Base-by-base conservation (phyloP, 2,113 vertebrate genomes). In the Festucalex cinctus region DNA sequence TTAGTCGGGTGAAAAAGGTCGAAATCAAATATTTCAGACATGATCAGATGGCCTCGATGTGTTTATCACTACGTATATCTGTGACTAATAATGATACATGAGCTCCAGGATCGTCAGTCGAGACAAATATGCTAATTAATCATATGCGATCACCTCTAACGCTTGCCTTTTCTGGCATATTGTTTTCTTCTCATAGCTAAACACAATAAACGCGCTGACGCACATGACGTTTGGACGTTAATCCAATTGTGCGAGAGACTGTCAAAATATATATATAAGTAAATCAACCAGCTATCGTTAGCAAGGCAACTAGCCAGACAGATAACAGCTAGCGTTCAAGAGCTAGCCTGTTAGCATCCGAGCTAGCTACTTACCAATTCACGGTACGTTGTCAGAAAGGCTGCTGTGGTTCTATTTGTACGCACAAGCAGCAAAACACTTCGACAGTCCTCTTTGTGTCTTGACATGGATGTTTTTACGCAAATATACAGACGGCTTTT, bases 391-490 rank as follows among this genome's bases (percentile, higher is more conserved):
- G 68, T 63, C 66, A 49, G 66, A 54, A 66, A 54, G 75, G 66
- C 77, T 67, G 65, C 57, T 35, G 82, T 74, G 77, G 61, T 32
- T 24, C 74, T 75, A 53, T 74, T 39, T 60, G 70, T 68, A 80
- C 76, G 85, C 70, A 78, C 44, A 85, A 79, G 80, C 73, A 76
- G 77, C 80, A 54, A 62, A 80, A 65, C 28, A 83, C 68, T 73
- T 76, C 57, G 66, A 73, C 71, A 68, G 66, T 36, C 73, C 66
- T 61, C 51, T 77, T 75, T 78, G 63, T 74, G 79, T 60, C 83
- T 86, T 77, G 87, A 88, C 89, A 90, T 90, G 78, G 86, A 85
- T 88, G 80, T 9, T 81, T 78, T 81, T 68, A 73, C 76, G 67
- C 58, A 48, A 75, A 49, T 26, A 67, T 65, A 54, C 48, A 68